These are phyloP conservation scores for Agrotis puta DNA, from an alignment of 2,888 invertebrate genomes.

Conservation along the genomic window DNA sequence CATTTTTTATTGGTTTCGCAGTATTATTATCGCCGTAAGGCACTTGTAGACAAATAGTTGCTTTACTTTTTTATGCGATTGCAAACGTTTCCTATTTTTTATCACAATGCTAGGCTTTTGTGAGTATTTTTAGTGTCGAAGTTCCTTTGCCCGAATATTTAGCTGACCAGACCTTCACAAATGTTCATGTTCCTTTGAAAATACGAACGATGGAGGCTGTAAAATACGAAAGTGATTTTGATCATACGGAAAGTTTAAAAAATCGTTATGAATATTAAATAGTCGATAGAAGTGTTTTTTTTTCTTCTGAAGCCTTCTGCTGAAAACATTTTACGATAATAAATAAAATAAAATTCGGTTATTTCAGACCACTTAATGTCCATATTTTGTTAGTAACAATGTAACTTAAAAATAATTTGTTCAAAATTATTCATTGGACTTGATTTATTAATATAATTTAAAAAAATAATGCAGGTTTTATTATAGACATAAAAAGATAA, in stretches of 20 bases:
- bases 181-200: neutral
- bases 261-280: no score
- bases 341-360: no score
- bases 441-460: no score
- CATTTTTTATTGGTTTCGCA: slow-evolving; percentile 87
- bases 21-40: slow-evolving; percentile 84
- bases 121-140: neutral
- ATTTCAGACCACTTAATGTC: no score
- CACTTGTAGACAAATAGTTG: slow-evolving; percentile 78
- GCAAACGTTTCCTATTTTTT: slow-evolving; percentile 7
- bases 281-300: no score
- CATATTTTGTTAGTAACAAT: no score
- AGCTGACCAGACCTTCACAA: neutral
- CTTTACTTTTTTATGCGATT: slow-evolving; percentile 53
- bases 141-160: neutral
- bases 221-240: neutral
- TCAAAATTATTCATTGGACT: no score
- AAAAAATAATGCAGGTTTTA: no score
- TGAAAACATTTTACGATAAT: no score
- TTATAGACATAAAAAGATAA: no score
- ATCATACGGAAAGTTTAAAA: neutral
- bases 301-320: no score
- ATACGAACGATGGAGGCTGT: neutral
- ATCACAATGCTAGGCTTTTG: slow-evolving; percentile 1
- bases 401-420: no score